These are phyloP conservation scores for Siphonodentalium dalli DNA, from an alignment of 2,888 invertebrate species.

Conservation along the genomic window DNA sequence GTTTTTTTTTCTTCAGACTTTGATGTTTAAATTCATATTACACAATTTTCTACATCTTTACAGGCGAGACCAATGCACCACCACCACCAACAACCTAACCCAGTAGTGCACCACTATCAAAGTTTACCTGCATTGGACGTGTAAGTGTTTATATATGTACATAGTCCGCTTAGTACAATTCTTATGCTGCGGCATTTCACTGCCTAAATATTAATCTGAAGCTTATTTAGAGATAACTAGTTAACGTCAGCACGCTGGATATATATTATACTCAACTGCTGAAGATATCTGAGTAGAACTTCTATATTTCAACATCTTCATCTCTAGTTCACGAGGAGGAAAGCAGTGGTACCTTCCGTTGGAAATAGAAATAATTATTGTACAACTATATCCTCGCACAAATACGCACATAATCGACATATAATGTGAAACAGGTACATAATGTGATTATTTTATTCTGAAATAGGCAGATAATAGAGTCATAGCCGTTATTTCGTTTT, in stretches of 20 bases:
- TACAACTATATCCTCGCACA: too few species aligned
- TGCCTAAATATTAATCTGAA: background rate
- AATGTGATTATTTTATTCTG: too few species aligned
- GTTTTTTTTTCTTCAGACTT: background rate
- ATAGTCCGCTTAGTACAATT: background rate
- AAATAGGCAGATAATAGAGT: too few species aligned
- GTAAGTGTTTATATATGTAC: conserved; percentile 24
- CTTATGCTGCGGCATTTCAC: too few species aligned
- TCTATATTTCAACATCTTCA: too few species aligned
- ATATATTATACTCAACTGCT: background rate
- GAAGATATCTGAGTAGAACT: too few species aligned
- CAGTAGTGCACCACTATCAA: conserved; percentile 34
- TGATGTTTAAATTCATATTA: background rate
- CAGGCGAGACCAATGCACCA: conserved; percentile 14
- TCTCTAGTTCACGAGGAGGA: too few species aligned
- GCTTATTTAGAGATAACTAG: background rate
- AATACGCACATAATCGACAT: too few species aligned
- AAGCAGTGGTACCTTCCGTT: too few species aligned
- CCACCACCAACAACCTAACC: conserved; percentile 26
- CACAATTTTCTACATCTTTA: background rate
- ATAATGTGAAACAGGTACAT: too few species aligned
- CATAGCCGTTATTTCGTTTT: too few species aligned
- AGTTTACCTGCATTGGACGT: conserved; percentile 33
- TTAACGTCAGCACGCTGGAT: background rate
- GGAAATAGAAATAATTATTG: too few species aligned